phyloP scores from a whole-genome alignment of 1,140 invertebrate genomes.

The Macrobrachium nipponense region DNA sequence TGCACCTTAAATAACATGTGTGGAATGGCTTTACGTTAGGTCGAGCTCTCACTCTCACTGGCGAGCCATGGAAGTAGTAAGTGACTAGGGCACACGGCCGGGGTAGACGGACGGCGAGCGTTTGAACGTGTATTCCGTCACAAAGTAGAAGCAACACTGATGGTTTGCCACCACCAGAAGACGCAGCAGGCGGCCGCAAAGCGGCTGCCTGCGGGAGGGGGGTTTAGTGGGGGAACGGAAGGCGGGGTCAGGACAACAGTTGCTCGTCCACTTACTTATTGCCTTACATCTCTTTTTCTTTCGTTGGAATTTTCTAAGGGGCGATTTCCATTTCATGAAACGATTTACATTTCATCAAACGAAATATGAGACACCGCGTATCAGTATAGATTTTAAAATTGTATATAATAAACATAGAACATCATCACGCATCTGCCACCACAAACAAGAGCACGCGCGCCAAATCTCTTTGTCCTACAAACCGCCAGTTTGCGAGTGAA shows the following conservation, averaged over 20 bases:
- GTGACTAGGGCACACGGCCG: conserved; percentile 39
- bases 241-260: conserved; percentile 31
- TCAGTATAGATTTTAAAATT: not conserved
- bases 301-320: not conserved
- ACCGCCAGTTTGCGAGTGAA: conserved; percentile 34
- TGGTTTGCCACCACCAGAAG: conserved; percentile 25
- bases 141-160: conserved; percentile 45
- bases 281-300: not conserved
- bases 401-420: not conserved
- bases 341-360: not conserved
- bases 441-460: conserved; percentile 54
- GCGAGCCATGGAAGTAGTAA: conserved; percentile 25
- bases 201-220: not conserved
- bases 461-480: conserved; percentile 54
- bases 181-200: conserved; percentile 24
- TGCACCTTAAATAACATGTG: conserved; percentile 23
- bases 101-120: conserved; percentile 33
- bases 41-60: not conserved
- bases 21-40: not conserved
- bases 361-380: not conserved
- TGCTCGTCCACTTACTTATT: not conserved
- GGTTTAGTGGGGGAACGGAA: not conserved
- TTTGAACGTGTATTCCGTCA: conserved; percentile 20
- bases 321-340: not conserved
- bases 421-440: conserved; percentile 36